Evolutionary conservation across 37 sponge, comb jelly and placozoan species (phyloP), one percentile per base, ranked within the genome.

Genomic region (Tethya wilhelma): DNA sequence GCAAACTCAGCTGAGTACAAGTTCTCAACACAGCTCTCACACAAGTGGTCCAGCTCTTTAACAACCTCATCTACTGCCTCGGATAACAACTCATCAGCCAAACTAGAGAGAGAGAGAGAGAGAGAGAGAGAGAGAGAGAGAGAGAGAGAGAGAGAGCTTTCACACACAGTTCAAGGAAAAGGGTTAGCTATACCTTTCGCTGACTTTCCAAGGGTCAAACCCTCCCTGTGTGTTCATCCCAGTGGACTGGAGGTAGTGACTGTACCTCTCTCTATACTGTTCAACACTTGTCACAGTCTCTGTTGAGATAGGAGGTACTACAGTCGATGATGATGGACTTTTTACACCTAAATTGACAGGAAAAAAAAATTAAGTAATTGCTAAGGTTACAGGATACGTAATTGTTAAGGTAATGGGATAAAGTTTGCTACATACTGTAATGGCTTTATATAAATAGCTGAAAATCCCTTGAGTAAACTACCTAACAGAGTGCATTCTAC

Each of bases 71-170:
- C 42, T 30, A 87, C 55, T 46, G 70, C 12, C 37, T 81, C 88
- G 0, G 44, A 56, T 31, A 87, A 33, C 71, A 87, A 25, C 34
- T 77, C 64, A 28, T 87, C 88, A 57, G 82, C 68, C 9, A 87
- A 41, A 41, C 75, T 75, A 41, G 41, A 57, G 14, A 8, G n/a
- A 4, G 4, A 75, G 14, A 75, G 38, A 75, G 26, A 30, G 39
- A 7, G 31, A 23, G 43, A 44, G 8, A 36, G 9, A 7, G 4
- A 41, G 41, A 57, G 14, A 8, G n/a, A 4, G 4, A 75, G 14
- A 75, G 38, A 75, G 26, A 30, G 39, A 7, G 31, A 23, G 43
- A 44, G 8, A 36, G 9, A 7, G 4, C n/a, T 49, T 17, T 49
- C 55, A 49, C 14, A 49, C 55, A 9, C 9, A 49, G 55, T 49